Percentiles rank a stretch among this genome's conserved stretches.
phyloP scores from a whole-genome alignment of 2,888 invertebrate species.

The Magallana nippona region DNA sequence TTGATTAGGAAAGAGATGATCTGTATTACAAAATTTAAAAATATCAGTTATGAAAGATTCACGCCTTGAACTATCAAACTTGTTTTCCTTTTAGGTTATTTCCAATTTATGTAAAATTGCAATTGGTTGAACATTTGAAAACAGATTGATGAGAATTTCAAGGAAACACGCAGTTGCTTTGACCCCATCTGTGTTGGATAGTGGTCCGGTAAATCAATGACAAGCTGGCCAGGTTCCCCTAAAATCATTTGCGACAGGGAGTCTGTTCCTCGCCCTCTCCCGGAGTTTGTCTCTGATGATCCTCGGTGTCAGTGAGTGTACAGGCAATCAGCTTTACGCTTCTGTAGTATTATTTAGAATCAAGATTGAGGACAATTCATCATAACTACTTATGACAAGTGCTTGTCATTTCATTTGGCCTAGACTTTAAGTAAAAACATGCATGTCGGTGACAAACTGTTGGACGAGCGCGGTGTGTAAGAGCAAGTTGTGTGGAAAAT shows the following conservation, averaged over 20 bases:
- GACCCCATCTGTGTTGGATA: too few relatives aligned
- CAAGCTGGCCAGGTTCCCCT: not conserved
- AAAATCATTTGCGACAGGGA: constrained; percentile 25
- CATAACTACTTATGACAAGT: constrained; percentile 23
- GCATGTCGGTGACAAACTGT: not conserved
- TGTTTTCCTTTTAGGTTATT: too few relatives aligned
- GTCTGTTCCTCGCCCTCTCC: constrained; percentile 14
- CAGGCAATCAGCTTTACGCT: not conserved
- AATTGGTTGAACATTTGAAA: too few relatives aligned
- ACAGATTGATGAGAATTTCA: too few relatives aligned
- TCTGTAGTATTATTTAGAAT: not conserved
- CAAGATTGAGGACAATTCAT: constrained; percentile 24
- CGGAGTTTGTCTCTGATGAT: not conserved
- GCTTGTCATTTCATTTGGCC: constrained; percentile 3
- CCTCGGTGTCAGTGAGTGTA: constrained; percentile 20
- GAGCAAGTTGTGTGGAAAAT: constrained; percentile 24
- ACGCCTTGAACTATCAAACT: too few relatives aligned
- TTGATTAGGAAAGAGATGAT: too few relatives aligned
- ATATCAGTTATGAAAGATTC: too few relatives aligned
- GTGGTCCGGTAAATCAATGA: too few relatives aligned
- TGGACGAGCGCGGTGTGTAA: constrained; percentile 16
- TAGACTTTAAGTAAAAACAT: constrained; percentile 13
- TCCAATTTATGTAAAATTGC: too few relatives aligned
- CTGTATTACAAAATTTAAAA: too few relatives aligned
- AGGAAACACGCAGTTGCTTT: too few relatives aligned